Conservation (phyloP, 2,113 vertebrate species). For the Dissostichus mawsoni region DNA sequence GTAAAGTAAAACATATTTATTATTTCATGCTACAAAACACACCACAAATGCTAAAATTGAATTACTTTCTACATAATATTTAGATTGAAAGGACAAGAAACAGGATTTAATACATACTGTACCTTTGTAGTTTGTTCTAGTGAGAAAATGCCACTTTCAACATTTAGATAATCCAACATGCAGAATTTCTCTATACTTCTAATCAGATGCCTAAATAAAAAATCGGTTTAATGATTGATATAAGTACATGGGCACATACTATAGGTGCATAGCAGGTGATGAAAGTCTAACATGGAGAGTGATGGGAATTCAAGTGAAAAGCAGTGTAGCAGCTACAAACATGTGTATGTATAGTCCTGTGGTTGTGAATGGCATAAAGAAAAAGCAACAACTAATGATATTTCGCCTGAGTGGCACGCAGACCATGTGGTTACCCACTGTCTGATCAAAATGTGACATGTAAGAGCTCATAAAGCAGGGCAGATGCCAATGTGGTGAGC, state of each 20-base stretch:
- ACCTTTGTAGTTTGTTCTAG: too few relatives aligned
- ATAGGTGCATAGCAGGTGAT: background rate
- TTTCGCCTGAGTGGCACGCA: background rate
- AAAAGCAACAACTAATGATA: background rate
- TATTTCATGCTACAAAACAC: background rate
- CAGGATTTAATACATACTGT: too few relatives aligned
- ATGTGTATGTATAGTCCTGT: background rate
- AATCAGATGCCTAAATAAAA: background rate
- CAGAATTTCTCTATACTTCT: background rate
- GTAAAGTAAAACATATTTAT: background rate
- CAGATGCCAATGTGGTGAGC: background rate
- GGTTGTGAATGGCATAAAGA: background rate
- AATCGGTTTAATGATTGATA: too few relatives aligned
- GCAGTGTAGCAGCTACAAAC: background rate
- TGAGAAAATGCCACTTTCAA: background rate
- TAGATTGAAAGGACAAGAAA: too few relatives aligned
- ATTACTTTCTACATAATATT: background rate
- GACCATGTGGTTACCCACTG: background rate
- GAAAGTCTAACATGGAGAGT: background rate
- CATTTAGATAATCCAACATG: background rate
- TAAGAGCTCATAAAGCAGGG: slow-evolving; percentile 6
- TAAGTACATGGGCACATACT: too few relatives aligned
- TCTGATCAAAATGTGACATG: background rate
- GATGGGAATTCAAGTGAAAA: background rate
- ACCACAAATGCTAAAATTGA: background rate